These are phyloP conservation scores for Neosilurus mollespiculum DNA, from an alignment of 2,797 vertebrate genomes.

Conservation along the genomic window DNA sequence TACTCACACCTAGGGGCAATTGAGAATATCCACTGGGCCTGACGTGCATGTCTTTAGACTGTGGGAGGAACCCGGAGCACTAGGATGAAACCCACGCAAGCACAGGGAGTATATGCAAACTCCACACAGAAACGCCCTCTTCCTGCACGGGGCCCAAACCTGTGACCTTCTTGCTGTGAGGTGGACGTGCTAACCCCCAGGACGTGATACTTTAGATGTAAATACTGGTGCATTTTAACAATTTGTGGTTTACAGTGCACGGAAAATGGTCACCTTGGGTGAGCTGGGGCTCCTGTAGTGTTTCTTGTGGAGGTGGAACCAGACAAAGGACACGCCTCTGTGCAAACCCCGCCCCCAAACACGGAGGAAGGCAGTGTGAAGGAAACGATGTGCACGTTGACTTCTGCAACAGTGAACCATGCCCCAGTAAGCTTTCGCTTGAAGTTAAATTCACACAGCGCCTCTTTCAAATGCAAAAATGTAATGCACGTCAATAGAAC, in stretches of 20 bases:
- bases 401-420: constrained; percentile 92
- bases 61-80: no score
- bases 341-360: constrained; percentile 81
- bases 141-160: no score
- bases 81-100: no score
- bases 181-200: no score
- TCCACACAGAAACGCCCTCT: no score
- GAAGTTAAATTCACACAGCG: not conserved
- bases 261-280: constrained; percentile 92
- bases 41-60: no score
- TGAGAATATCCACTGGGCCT: no score
- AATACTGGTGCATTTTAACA: not conserved
- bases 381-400: constrained; percentile 86
- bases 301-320: constrained; percentile 91
- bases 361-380: constrained; percentile 86
- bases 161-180: no score
- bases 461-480: not conserved
- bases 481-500: not conserved
- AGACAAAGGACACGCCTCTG: constrained; percentile 86
- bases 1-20: no score
- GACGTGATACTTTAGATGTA: not conserved
- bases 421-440: constrained; percentile 82
- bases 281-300: constrained; percentile 87
- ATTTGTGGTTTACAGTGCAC: constrained; percentile 76
- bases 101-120: no score